phyloP scores from a whole-genome alignment of 2,113 vertebrate species.

The Nestor notabilis region DNA sequence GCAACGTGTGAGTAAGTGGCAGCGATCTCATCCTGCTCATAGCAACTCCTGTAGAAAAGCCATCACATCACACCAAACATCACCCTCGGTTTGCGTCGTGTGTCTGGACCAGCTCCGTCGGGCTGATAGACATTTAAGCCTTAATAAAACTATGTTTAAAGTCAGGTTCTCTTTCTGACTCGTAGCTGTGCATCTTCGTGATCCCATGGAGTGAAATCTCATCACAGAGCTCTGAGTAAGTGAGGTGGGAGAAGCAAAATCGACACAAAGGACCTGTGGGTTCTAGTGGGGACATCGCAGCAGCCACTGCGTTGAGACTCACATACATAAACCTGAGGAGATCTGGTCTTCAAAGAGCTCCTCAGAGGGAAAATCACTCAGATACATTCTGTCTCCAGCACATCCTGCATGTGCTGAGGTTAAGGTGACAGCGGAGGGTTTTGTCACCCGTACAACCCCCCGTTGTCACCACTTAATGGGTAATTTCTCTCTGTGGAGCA shows the following conservation, averaged over 20 bases:
- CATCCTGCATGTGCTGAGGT: accelerated
- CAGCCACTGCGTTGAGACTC: background rate
- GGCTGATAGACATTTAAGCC: conserved; percentile 60
- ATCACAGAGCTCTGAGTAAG: background rate
- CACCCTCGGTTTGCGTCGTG: background rate
- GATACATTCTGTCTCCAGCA: accelerated
- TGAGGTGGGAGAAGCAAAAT: background rate
- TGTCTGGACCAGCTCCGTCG: conserved; percentile 9
- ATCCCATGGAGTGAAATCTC: background rate
- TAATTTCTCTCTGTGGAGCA: background rate
- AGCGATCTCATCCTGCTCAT: background rate
- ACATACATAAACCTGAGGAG: accelerated
- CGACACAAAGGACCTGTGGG: accelerated
- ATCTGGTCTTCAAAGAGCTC: background rate
- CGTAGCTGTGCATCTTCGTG: background rate
- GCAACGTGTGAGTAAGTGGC: background rate
- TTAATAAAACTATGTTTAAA: conserved; percentile 62
- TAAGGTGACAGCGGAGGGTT: background rate
- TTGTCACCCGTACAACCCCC: background rate
- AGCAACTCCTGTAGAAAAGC: background rate
- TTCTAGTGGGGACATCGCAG: background rate
- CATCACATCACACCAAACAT: background rate
- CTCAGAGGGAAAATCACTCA: background rate
- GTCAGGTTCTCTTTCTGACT: background rate
- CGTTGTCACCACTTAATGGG: background rate